Evolutionary conservation across 2,888 invertebrate genomes (phyloP).

Genomic region (Trachelus troglodyta): DNA sequence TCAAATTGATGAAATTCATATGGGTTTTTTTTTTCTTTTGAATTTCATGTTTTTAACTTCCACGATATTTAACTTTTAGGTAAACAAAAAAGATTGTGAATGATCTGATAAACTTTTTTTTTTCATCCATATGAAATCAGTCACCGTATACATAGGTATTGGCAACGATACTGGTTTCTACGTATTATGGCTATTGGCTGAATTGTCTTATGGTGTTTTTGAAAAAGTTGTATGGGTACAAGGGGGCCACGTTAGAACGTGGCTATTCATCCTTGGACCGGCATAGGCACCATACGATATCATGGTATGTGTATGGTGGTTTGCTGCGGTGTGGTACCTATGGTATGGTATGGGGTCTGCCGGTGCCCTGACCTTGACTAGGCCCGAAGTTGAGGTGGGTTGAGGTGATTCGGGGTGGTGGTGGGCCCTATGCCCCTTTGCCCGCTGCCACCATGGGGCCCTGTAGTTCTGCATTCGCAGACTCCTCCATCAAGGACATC

Average conservation of each 20-base stretch:
- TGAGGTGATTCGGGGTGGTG: slow-evolving; percentile 53
- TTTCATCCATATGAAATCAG: not conserved
- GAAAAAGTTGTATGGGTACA: not conserved
- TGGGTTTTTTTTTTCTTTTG: no score
- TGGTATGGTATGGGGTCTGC: slow-evolving; percentile 34
- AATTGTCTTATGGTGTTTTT: not conserved
- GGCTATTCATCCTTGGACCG: not conserved
- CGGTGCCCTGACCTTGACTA: slow-evolving; percentile 64
- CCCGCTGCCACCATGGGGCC: slow-evolving; percentile 36
- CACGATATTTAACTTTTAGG: no score
- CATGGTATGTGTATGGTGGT: slow-evolving; percentile 1
- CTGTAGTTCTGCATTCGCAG: slow-evolving; percentile 66
- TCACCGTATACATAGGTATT: not conserved
- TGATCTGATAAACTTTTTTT: no score
- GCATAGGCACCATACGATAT: not conserved
- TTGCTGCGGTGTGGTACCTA: not conserved
- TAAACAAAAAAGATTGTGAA: no score
- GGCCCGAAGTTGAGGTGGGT: slow-evolving; percentile 63
- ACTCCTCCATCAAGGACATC: slow-evolving; percentile 66
- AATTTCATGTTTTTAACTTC: no score
- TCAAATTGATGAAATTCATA: no score
- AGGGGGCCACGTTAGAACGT: not conserved
- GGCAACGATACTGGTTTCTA: not conserved
- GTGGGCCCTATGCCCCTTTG: slow-evolving; percentile 39
- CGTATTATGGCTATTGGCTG: not conserved